Base-by-base conservation (phyloP, 2,888 invertebrate species). In the Emmelina monodactyla region DNA sequence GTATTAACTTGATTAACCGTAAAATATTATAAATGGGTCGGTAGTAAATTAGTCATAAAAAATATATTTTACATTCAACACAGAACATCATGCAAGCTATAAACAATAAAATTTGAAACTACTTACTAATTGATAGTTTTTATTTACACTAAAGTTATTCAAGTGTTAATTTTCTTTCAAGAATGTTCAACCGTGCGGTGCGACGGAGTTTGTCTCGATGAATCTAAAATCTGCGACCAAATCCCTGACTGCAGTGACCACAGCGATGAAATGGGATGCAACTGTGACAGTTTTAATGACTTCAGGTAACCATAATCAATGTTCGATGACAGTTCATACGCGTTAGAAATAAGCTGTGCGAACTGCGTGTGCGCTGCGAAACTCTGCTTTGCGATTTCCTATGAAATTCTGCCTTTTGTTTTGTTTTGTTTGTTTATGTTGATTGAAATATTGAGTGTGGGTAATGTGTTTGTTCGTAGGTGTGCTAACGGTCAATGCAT, bases 261-360 rank as follows among this genome's bases (percentile, higher is more conserved):
- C 33, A 82, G 80, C 42, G 88, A 88, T 50, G 85, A 85, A 50
- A 38, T 39, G 1, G 48, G 68, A 39, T 84, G 83, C 57, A 52
- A 73, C 81, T 32, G 32, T 14, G 22, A 32, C 14, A 10, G 22
- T 7, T 25, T 13, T 10, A 54, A 37, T 54, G 58, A 11, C 82
- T 83, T 42, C 33, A 70, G 85, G 55, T 86, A 37, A 25, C 25
- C 25, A 3, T 7, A 7, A 3, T n/a, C 25, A 7, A 25, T 4
- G 25, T 10, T 25, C 4, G 25, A 10, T 3, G n/a, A 25, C 3
- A 10, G 4, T 25, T 25, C 4, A 7, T 4, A 3, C 3, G n/a
- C n/a, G 3, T 25, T 25, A 10, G 6, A 10, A 25, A 25, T n/a
- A 25, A 7, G 25, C 4, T 25, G 25, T 25, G 25, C 4, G n/a